These are phyloP conservation scores for Actenoides lindsayi DNA, from an alignment of 2,113 vertebrate genomes.

Conservation along the genomic window DNA sequence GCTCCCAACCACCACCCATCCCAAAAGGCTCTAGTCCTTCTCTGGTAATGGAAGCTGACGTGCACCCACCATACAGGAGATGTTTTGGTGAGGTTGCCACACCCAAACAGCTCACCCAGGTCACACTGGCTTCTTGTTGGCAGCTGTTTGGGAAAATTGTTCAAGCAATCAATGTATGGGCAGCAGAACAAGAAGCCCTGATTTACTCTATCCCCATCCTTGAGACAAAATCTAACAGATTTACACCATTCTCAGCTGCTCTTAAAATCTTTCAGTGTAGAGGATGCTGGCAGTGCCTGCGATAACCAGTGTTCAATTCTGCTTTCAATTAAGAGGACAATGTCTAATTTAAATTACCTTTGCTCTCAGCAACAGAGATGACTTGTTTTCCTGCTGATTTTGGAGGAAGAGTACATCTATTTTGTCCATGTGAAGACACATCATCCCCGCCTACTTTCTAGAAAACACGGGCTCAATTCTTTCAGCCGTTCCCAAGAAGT, in stretches of 20 bases:
- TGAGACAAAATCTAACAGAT: neutral
- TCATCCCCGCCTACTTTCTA: neutral
- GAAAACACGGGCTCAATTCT: neutral
- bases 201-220: neutral
- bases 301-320: fast-evolving
- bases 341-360: neutral
- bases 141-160: neutral
- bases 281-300: fast-evolving
- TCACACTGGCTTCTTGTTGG: neutral
- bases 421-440: neutral
- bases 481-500: neutral
- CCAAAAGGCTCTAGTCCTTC: neutral
- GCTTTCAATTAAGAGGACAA: neutral
- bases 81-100: neutral
- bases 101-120: neutral
- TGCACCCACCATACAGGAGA: neutral
- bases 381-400: neutral
- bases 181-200: neutral
- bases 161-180: fast-evolving
- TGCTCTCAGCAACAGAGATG: neutral
- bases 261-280: neutral
- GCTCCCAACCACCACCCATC: neutral
- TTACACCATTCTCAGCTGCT: neutral
- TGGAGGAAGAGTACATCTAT: neutral
- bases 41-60: neutral